Evolutionary conservation across 2,113 vertebrate genomes (phyloP), one percentile per base, ranked within the genome.

Genomic region (Prolemur simus): DNA sequence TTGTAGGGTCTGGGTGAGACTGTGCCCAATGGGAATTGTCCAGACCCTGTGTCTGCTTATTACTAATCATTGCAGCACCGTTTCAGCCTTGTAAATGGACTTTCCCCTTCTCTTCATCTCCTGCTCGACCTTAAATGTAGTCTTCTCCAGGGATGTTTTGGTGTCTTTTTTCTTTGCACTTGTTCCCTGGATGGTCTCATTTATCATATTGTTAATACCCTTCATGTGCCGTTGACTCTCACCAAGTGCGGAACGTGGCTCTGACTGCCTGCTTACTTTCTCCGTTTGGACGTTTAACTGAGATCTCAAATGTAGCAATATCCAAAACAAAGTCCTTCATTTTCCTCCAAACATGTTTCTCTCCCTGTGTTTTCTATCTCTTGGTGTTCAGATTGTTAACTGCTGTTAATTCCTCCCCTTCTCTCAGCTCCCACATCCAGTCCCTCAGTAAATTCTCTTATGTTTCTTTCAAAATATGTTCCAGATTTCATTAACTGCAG

Each of bases 21-120:
- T 58, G 18, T 80, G 13, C 25, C 27, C 20, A 37, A 10, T 0
- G 39, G 0, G 15, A 42, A 23, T 23, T 27, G 15, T 49, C 3
- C 3, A 63, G 32, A 49, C 60, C 27, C 6, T 60, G 18, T 21
- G 20, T 56, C 54, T 71, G 23, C 21, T 5, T 27, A 4, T 82
- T 63, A 34, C 42, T 49, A 12, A 5, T 12, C 47, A 34, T 64
- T 14, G 23, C 27, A 1, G 39, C 45, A 23, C 6, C 80, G 5
- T 78, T 66, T 49, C 42, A 42, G 42, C 49, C 52, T 63, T 49
- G 6, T 37, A 34, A 34, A 23, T 81, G 47, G 17, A n/a, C 76
- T 47, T 64, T 42, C 14, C 11, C 37, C 1, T 78, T 60, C 6
- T 58, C 32, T 45, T 32, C n/a, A 37, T 76, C 69, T 73, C 17